Percentiles rank a stretch among this genome's conserved stretches.
Evolutionary conservation across 2,113 vertebrate genomes (phyloP).

Genomic region (Brienomyrus brachyistius): DNA sequence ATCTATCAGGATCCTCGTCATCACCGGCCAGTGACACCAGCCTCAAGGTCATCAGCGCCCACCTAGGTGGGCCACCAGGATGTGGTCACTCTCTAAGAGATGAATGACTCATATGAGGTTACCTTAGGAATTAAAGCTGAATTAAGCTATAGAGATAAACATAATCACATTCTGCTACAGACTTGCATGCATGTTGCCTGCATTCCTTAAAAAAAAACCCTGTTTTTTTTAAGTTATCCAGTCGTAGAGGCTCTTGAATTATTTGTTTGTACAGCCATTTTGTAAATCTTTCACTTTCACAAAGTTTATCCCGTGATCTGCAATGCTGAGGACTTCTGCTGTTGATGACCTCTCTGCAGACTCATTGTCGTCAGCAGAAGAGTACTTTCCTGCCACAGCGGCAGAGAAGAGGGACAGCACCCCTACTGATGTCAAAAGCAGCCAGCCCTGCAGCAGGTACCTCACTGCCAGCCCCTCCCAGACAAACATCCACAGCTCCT

Average conservation of each 20-base stretch:
- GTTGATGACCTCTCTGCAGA: neutral
- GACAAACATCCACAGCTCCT: neutral
- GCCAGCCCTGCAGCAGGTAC: neutral
- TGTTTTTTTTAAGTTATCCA: neutral
- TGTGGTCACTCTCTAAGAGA: conserved; percentile 27
- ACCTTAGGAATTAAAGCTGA: conserved; percentile 37
- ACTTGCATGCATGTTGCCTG: neutral
- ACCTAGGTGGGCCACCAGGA: conserved; percentile 81
- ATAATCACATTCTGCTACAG: neutral
- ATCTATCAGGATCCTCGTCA: conserved; percentile 74
- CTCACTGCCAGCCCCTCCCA: neutral
- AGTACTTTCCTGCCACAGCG: neutral
- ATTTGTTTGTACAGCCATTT: neutral
- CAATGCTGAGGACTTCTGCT: neutral
- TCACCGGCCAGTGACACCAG: conserved; percentile 76
- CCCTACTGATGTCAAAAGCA: neutral
- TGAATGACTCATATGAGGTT: conserved; percentile 63
- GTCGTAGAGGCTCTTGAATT: neutral
- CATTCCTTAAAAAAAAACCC: neutral
- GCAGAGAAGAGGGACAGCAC: neutral
- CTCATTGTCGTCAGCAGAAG: neutral
- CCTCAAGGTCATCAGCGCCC: conserved; percentile 70
- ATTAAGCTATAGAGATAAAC: neutral
- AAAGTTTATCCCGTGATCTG: neutral
- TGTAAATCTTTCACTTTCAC: neutral